A percentile compares a stretch with the other conserved stretches of the same genome.
These are phyloP conservation scores for Phacellophora camtschatica DNA, from an alignment of 30 jellyfish, hydroid and myxozoan genomes.

Conservation along the genomic window DNA sequence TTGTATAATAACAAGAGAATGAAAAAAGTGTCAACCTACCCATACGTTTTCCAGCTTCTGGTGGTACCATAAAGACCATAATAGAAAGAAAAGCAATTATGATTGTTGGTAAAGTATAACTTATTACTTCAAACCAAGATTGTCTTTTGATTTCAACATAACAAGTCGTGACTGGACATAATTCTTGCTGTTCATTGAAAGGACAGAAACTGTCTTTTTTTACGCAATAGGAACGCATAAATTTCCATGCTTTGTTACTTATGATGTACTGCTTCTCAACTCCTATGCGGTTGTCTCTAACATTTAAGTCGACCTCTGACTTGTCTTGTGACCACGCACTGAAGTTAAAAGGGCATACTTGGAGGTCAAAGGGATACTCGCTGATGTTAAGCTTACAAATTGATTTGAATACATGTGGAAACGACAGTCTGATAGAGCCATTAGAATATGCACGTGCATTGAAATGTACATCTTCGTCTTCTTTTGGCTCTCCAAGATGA, in stretches of 20 bases:
- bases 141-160: slow-evolving; percentile 34
- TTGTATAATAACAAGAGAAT: too few species aligned
- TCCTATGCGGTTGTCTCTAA: neutral
- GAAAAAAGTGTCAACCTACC: slow-evolving; percentile 68
- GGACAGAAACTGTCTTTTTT: neutral
- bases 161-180: slow-evolving; percentile 31
- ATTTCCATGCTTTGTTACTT: slow-evolving; percentile 58
- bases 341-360: slow-evolving; percentile 37
- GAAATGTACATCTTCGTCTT: slow-evolving; percentile 63
- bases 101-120: slow-evolving; percentile 73
- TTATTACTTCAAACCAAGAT: slow-evolving; percentile 69
- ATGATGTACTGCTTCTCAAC: neutral
- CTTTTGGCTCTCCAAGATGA: slow-evolving; percentile 49
- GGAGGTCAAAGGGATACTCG: slow-evolving; percentile 79
- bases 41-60: slow-evolving; percentile 89
- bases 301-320: slow-evolving; percentile 32
- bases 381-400: slow-evolving; percentile 58
- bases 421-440: slow-evolving; percentile 32
- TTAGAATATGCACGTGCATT: slow-evolving; percentile 38
- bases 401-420: slow-evolving; percentile 64
- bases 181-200: neutral
- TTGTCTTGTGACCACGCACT: slow-evolving; percentile 73
- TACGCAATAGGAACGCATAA: neutral
- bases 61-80: slow-evolving; percentile 83
- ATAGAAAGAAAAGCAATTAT: slow-evolving; percentile 64